Base-by-base conservation (phyloP, 1,140 invertebrate species). In the Ephestia elutella region DNA sequence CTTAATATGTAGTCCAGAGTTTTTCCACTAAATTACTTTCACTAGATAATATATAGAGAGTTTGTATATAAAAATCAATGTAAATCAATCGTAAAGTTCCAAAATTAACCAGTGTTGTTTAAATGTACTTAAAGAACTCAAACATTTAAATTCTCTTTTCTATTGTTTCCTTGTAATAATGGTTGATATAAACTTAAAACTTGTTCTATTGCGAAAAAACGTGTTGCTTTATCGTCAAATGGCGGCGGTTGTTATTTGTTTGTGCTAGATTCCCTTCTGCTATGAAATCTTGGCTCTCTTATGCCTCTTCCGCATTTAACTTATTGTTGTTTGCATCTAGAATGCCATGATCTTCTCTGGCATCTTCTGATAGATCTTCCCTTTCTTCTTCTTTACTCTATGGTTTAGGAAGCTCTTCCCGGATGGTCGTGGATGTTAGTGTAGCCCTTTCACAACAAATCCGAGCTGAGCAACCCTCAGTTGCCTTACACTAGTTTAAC, bases 191-290 rank as follows among this genome's bases (percentile, higher is more conserved):
- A 88, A 88, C 77, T 75, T 83, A 86, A 86, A 88, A 88, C 83
- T 88, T 88, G 86, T 88, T 88, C 86, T 88, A 88, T 88, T 88
- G 86, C 86, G 86, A 88, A 88, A 88, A 88, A 88, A 88, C 83
- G 83, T 84, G 81, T 83, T 86, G 79, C 86, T 88, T 88, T 88
- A 88, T 88, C 81, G 86, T 88, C 86, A 88, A 88, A 88, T 88
- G 86, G 81, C 83, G 81, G 66, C 73, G 61, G 70, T 61, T 82
- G 71, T 80, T 77, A 84, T 86, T 86, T 79, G 63, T 79, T 86
- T 64, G 64, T 75, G 59, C 86, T 88, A 88, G 75, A 79, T 83
- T 78, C 71, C 71, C 75, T 62, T 84, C 77, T 69, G 75, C 73
- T 88, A 88, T 78, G 82, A 87, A 87, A 86, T 87, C 75, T 80